Evolutionary conservation across 2,888 invertebrate species (phyloP).

Genomic region (Acrobasis suavella): DNA sequence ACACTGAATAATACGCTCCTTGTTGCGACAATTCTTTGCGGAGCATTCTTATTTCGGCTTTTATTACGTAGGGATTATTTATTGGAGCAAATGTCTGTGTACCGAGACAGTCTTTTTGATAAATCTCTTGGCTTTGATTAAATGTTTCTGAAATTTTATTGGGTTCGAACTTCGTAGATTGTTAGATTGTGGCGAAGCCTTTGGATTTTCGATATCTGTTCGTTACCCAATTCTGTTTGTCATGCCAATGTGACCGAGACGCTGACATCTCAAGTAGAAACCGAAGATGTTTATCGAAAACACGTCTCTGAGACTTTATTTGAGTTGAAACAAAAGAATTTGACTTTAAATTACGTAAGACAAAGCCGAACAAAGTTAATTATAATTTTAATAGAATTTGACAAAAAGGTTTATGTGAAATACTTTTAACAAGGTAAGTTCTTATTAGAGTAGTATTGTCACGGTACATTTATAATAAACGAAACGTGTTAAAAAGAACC

Average conservation of each 20-base stretch:
- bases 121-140: conserved; percentile 45
- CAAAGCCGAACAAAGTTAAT: conserved; percentile 15
- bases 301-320: conserved; percentile 8
- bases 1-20: conserved; percentile 79
- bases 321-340: too few species aligned
- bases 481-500: too few species aligned
- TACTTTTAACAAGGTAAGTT: background rate
- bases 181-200: background rate
- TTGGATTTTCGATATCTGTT: conserved; percentile 19
- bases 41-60: conserved; percentile 67
- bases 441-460: too few species aligned
- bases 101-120: conserved; percentile 40
- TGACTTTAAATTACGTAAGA: conserved; percentile 1
- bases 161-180: conserved; percentile 3
- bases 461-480: too few species aligned
- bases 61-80: conserved; percentile 74
- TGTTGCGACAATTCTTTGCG: conserved; percentile 72
- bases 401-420: background rate
- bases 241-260: conserved; percentile 21
- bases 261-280: conserved; percentile 22
- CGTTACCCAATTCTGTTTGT: conserved; percentile 31
- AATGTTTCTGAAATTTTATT: conserved; percentile 31
- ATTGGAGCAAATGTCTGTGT: conserved; percentile 50
- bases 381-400: conserved; percentile 7
- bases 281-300: conserved; percentile 8